Conservation (phyloP, 2,113 vertebrate genomes). For the Syngnathus scovelli region DNA sequence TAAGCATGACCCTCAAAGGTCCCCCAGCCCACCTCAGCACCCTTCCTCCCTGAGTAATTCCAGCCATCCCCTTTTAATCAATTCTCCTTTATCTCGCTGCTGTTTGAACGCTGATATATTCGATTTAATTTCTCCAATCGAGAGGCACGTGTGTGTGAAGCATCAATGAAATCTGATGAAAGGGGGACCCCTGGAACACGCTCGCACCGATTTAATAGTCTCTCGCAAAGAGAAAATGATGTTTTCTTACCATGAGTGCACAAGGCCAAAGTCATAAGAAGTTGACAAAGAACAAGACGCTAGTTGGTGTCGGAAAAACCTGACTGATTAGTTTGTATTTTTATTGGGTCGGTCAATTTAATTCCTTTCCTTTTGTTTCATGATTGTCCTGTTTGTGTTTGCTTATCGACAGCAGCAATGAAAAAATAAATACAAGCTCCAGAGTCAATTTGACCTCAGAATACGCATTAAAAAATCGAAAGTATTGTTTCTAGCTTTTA, state of each 20-base stretch:
- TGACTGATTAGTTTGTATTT: neutral
- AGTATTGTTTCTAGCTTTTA: no score
- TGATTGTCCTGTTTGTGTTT: neutral
- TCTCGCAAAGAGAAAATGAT: conserved; percentile 31
- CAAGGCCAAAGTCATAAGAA: conserved; percentile 44
- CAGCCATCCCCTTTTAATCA: conserved; percentile 59
- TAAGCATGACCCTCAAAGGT: conserved; percentile 41
- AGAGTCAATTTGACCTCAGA: no score
- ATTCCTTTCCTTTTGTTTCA: neutral
- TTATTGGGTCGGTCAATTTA: neutral
- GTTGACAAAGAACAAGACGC: conserved; percentile 16
- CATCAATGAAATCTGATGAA: conserved; percentile 53
- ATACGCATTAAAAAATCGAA: no score
- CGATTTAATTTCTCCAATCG: conserved; percentile 46
- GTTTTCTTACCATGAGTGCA: conserved; percentile 32
- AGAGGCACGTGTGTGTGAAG: conserved; percentile 41
- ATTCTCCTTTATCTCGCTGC: conserved; percentile 58
- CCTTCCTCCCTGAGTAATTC: conserved; percentile 48
- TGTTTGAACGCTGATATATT: conserved; percentile 54
- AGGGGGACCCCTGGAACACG: conserved; percentile 30
- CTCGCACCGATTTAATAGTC: conserved; percentile 43
- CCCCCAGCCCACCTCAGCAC: conserved; percentile 32
- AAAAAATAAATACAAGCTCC: no score
- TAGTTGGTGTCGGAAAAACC: neutral
- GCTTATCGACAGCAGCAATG: neutral